Percentiles rank a stretch among this genome's conserved stretches.
These are phyloP conservation scores for Drosophila aff. DNA, from an alignment of 1,140 invertebrate species.

Conservation along the genomic window DNA sequence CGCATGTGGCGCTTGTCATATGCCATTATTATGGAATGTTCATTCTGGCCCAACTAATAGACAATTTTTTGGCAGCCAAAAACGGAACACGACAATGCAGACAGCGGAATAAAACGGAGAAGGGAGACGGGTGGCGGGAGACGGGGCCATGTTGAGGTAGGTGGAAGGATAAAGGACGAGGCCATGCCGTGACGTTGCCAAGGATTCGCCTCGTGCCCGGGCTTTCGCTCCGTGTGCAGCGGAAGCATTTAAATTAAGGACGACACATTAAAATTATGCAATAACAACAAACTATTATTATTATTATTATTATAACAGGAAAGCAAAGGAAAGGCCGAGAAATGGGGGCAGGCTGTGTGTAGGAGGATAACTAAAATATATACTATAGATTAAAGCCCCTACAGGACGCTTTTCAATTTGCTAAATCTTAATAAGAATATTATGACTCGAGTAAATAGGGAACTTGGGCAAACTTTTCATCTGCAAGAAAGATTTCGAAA, in stretches of 20 bases:
- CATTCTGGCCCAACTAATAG: slow-evolving; percentile 78
- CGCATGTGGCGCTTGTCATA: slow-evolving; percentile 82
- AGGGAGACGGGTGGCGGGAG: not conserved
- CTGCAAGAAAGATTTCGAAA: slow-evolving; percentile 14
- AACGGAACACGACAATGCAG: slow-evolving; percentile 60
- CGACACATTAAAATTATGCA: slow-evolving; percentile 83
- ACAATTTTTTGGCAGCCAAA: slow-evolving; percentile 80
- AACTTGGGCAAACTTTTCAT: slow-evolving; percentile 34
- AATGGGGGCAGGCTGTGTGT: not conserved
- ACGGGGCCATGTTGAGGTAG: slow-evolving; percentile 4
- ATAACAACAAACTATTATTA: slow-evolving; percentile 80
- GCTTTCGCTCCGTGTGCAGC: slow-evolving; percentile 62
- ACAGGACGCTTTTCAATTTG: slow-evolving; percentile 30
- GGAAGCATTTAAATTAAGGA: slow-evolving; percentile 84
- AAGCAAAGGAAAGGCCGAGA: not conserved
- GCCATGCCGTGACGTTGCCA: slow-evolving; percentile 74
- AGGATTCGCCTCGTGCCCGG: slow-evolving; percentile 60
- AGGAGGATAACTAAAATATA: slow-evolving; percentile 2
- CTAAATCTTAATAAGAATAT: slow-evolving; percentile 42
- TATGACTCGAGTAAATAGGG: slow-evolving; percentile 24
- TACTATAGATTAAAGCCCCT: slow-evolving; percentile 23
- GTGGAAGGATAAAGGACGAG: slow-evolving; percentile 43
- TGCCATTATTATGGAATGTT: slow-evolving; percentile 80
- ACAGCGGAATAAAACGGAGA: slow-evolving; percentile 1
- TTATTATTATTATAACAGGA: slow-evolving; percentile 46